phyloP scores from a whole-genome alignment of 1,140 invertebrate genomes.

The Anoplolepis gracilipes region DNA sequence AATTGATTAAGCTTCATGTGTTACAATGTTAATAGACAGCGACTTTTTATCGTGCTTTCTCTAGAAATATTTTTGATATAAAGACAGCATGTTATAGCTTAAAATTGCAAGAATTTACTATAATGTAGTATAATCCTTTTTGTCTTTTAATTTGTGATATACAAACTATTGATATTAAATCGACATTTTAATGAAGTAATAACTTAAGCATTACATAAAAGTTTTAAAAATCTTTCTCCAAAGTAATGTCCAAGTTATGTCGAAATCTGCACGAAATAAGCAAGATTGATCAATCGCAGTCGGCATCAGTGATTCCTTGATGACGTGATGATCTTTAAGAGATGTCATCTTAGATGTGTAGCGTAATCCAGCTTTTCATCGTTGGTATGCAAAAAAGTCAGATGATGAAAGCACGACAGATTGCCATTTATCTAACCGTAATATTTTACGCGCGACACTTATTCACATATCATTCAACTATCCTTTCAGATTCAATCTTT shows the following conservation, averaged over 20 bases:
- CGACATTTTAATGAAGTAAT: not conserved
- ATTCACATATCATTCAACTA: not conserved
- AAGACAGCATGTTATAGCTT: not conserved
- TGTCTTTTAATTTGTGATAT: not conserved
- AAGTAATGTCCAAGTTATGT: not conserved
- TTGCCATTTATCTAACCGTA: not conserved
- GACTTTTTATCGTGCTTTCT: not conserved
- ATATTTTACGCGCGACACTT: not conserved
- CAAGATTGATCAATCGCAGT: not conserved
- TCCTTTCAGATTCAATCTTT: slow-evolving; percentile 29
- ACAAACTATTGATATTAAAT: not conserved
- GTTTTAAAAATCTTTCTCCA: not conserved
- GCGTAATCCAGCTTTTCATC: not conserved
- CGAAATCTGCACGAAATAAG: slow-evolving; percentile 20
- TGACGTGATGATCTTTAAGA: not conserved
- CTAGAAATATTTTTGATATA: not conserved
- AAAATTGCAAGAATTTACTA: not conserved
- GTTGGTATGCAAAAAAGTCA: slow-evolving; percentile 6
- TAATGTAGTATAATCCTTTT: not conserved
- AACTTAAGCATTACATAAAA: not conserved
- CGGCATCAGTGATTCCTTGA: not conserved
- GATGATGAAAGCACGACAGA: not conserved
- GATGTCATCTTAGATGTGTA: not conserved
- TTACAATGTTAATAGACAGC: slow-evolving; percentile 20
- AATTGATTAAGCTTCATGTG: slow-evolving; percentile 21